These are phyloP conservation scores for Hydrolagus colliei DNA, from an alignment of 2,797 vertebrate species.

Conservation along the genomic window DNA sequence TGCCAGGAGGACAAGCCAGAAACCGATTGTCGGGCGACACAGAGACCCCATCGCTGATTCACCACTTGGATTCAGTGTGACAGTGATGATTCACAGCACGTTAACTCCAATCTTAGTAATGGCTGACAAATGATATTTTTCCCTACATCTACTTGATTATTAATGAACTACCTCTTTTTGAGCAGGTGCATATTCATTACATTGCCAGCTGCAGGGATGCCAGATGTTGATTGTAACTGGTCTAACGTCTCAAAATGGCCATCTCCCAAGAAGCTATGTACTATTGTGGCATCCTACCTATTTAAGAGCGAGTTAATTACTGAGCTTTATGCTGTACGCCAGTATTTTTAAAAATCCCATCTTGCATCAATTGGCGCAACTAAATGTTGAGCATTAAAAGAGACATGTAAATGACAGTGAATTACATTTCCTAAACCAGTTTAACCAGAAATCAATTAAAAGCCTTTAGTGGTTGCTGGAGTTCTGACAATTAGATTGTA, in stretches of 20 bases:
- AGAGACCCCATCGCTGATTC: constrained; percentile 23
- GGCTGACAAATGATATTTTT: constrained; percentile 63
- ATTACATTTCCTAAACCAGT: too few relatives aligned
- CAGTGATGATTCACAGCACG: constrained; percentile 69
- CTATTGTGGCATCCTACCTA: constrained; percentile 39
- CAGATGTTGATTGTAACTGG: constrained; percentile 64
- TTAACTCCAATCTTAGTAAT: constrained; percentile 59
- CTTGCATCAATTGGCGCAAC: constrained; percentile 38
- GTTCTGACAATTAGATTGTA: too few relatives aligned
- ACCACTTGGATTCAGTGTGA: constrained; percentile 55
- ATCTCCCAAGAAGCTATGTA: neutral
- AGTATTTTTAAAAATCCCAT: constrained; percentile 45
- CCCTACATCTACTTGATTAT: constrained; percentile 71
- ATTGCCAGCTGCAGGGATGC: constrained; percentile 68
- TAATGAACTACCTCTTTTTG: constrained; percentile 65
- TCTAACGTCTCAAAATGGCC: constrained; percentile 44
- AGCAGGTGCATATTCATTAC: constrained; percentile 77
- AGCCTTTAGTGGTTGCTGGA: too few relatives aligned
- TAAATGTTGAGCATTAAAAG: constrained; percentile 10
- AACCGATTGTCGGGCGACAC: neutral
- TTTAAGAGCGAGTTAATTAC: constrained; percentile 69
- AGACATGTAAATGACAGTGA: too few relatives aligned
- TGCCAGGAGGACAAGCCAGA: constrained; percentile 25
- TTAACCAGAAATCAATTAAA: too few relatives aligned
- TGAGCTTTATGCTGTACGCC: constrained; percentile 56